Conservation (phyloP, 37 sponge, comb jelly and placozoan genomes). For the Lycopodina hypogea region DNA sequence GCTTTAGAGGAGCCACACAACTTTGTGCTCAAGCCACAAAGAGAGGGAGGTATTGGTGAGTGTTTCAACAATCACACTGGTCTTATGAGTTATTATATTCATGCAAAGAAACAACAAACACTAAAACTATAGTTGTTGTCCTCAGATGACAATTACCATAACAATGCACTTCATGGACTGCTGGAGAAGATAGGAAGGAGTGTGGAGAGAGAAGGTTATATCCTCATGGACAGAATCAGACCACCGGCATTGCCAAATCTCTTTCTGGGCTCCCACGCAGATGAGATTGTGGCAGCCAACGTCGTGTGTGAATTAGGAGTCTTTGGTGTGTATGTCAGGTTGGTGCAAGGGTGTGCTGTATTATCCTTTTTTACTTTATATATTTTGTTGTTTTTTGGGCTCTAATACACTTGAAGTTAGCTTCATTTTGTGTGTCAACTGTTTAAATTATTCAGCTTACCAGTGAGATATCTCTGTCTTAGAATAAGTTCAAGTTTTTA, state of each 20-base stretch:
- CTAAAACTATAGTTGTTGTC: neutral
- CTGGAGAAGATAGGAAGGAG: slow-evolving; percentile 14
- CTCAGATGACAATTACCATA: slow-evolving; percentile 57
- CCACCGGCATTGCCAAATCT: slow-evolving; percentile 15
- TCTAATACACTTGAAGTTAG: too few relatives aligned
- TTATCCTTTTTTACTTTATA: neutral
- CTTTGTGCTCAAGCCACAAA: slow-evolving; percentile 75
- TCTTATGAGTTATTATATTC: too few relatives aligned
- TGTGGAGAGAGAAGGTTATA: slow-evolving; percentile 47
- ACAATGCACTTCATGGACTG: slow-evolving; percentile 23
- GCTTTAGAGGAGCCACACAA: slow-evolving; percentile 58
- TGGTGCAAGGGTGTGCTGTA: neutral
- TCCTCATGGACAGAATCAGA: slow-evolving; percentile 59
- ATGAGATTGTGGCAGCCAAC: neutral
- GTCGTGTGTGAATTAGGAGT: slow-evolving; percentile 52
- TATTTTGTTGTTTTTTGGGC: neutral
- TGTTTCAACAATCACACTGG: neutral
- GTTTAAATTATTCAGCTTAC: too few relatives aligned
- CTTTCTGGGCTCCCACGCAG: neutral
- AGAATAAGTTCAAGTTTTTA: too few relatives aligned
- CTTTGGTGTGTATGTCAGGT: slow-evolving; percentile 64
- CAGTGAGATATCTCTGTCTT: neutral
- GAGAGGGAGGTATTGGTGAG: slow-evolving; percentile 79
- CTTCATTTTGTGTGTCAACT: too few relatives aligned
- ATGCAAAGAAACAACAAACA: too few relatives aligned